Conservation (phyloP, 2,113 vertebrate species). For the Oryzias melastigma region DNA sequence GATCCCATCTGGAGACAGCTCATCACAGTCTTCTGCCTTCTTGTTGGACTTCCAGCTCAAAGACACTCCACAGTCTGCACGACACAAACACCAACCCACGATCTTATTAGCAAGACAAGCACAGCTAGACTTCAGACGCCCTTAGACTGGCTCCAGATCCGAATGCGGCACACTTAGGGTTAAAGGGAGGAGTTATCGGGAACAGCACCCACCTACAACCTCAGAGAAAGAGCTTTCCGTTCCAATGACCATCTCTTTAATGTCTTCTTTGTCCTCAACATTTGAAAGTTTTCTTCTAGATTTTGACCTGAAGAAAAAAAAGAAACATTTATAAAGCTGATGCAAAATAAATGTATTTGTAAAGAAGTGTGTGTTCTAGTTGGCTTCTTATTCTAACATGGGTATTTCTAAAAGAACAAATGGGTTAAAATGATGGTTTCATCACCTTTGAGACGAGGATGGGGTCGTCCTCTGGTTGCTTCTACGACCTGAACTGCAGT, state of each 20-base stretch:
- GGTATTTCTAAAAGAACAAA: not conserved
- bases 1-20: conserved; percentile 21
- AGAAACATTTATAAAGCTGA: not conserved
- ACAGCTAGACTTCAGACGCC: no score
- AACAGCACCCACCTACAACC: conserved; percentile 51
- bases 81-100: conserved; percentile 3
- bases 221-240: conserved; percentile 29
- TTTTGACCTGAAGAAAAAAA: conserved; percentile 17
- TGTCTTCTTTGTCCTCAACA: not conserved
- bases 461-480: conserved; percentile 1
- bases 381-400: not conserved
- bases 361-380: not conserved
- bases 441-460: conserved; percentile 32
- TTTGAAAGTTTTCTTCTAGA: conserved; percentile 13
- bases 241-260: conserved; percentile 18
- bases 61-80: conserved; percentile 60
- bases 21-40: conserved; percentile 12
- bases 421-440: not conserved
- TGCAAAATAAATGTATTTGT: not conserved
- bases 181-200: no score
- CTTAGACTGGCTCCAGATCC: no score
- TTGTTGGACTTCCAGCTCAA: conserved; percentile 43
- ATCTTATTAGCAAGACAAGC: no score
- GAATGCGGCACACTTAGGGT: not conserved
- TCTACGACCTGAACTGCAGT: conserved; percentile 13